These are phyloP conservation scores for Emberiza fucata DNA, from an alignment of 2,113 vertebrate genomes.

Conservation along the genomic window DNA sequence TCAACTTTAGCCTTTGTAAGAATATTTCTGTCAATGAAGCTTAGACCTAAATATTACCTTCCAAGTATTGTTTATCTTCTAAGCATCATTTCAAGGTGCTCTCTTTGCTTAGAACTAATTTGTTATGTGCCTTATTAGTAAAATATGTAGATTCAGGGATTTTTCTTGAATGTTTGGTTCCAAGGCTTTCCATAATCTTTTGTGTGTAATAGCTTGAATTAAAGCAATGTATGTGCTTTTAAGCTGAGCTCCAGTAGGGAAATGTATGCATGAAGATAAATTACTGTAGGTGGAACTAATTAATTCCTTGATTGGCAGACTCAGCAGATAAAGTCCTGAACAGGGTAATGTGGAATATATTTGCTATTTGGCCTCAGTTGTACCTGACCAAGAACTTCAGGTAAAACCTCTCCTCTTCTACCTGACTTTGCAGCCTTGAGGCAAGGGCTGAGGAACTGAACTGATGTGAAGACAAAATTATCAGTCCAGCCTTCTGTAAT, in stretches of 20 bases:
- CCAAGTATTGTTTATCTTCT: neutral
- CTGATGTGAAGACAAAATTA: neutral
- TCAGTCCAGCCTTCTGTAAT: neutral
- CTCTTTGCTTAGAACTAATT: neutral
- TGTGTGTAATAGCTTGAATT: neutral
- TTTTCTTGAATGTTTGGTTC: neutral
- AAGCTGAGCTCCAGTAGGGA: neutral
- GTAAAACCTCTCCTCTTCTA: neutral
- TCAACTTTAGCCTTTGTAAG: neutral
- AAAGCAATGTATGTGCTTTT: neutral
- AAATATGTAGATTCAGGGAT: neutral
- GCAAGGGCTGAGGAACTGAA: neutral
- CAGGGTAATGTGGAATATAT: neutral
- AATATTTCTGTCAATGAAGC: neutral
- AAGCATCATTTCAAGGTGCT: neutral
- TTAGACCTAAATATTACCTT: neutral
- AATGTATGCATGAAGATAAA: neutral
- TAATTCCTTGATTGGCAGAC: neutral
- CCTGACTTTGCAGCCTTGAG: neutral
- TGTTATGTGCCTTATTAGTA: neutral
- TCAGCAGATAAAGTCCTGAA: neutral
- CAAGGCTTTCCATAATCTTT: neutral
- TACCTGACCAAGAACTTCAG: neutral
- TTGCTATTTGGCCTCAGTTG: neutral
- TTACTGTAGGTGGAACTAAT: neutral